These are phyloP conservation scores for Acanthococcus lagerstroemiae DNA, from an alignment of 2,888 invertebrate genomes.

Conservation along the genomic window DNA sequence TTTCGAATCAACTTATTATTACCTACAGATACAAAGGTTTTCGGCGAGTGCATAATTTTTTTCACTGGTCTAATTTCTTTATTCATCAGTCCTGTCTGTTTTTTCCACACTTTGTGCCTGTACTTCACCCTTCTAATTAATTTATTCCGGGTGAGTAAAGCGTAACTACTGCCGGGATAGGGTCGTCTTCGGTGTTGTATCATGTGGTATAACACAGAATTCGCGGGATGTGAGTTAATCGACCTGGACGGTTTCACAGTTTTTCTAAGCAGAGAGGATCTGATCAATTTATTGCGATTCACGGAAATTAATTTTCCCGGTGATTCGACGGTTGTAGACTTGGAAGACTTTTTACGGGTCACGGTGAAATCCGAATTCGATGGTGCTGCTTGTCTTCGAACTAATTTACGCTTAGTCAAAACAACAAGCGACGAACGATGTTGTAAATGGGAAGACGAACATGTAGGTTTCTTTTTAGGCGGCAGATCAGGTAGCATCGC, in stretches of 20 bases:
- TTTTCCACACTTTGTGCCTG: conserved; percentile 10
- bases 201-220: conserved; percentile 8
- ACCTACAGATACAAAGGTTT: conserved; percentile 10
- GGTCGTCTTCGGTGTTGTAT: conserved; percentile 10
- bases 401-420: background rate
- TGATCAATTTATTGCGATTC: conserved; percentile 16
- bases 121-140: conserved; percentile 7
- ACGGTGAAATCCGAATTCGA: too few species aligned
- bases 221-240: background rate
- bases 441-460: too few species aligned
- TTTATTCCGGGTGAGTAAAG: conserved; percentile 12
- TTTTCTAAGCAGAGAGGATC: conserved; percentile 4
- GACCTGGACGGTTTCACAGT: background rate
- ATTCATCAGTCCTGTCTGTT: background rate
- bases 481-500: background rate
- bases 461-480: background rate
- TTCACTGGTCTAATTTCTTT: background rate
- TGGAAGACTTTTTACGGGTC: background rate
- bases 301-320: conserved; percentile 3
- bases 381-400: background rate
- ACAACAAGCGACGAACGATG: background rate
- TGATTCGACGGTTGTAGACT: background rate
- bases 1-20: conserved; percentile 19
- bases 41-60: background rate
- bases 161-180: conserved; percentile 14